phyloP scores from a whole-genome alignment of 2,888 invertebrate genomes.

The Acanthosepion esculentum region DNA sequence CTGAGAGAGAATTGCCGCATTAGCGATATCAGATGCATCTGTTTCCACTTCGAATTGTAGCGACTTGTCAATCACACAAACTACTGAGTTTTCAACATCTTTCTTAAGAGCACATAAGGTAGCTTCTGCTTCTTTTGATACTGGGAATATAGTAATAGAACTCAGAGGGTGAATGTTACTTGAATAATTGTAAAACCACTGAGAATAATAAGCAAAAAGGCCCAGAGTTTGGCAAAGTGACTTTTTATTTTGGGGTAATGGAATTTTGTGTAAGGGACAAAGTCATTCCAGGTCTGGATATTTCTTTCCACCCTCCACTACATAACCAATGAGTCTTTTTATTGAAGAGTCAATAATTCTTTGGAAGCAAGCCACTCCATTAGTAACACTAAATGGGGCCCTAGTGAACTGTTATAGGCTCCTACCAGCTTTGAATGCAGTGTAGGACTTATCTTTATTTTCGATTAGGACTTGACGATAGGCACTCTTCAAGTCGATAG shows the following conservation, averaged over 20 bases:
- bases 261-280: neutral
- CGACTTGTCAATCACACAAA: neutral
- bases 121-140: neutral
- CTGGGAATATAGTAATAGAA: too few species aligned
- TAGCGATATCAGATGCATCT: neutral
- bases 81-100: neutral
- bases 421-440: too few species aligned
- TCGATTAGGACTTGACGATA: too few species aligned
- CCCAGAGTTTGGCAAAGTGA: neutral
- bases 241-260: neutral
- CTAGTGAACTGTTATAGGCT: too few species aligned
- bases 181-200: neutral
- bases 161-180: neutral
- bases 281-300: neutral
- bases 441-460: too few species aligned
- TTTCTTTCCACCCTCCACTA: neutral
- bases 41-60: neutral
- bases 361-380: too few species aligned
- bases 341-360: neutral
- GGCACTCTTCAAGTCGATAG: too few species aligned
- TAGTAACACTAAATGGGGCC: too few species aligned
- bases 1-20: neutral
- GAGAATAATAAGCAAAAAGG: neutral
- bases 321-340: neutral
- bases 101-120: neutral